Evolutionary conservation across 2,113 vertebrate species (phyloP).

Genomic region (Cyprinus carpio): DNA sequence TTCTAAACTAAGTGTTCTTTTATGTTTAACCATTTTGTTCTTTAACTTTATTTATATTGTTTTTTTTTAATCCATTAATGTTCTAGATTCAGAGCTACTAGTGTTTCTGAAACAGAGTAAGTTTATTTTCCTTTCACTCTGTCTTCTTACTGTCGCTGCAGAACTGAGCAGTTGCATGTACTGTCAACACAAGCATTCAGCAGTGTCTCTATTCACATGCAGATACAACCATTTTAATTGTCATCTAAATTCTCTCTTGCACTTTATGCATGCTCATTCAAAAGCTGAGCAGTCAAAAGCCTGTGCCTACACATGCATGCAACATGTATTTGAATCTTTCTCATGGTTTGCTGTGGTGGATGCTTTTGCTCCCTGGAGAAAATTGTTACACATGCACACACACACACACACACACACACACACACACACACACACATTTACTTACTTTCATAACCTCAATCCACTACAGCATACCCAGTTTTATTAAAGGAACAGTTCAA

Average conservation of each 20-base stretch:
- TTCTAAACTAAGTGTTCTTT: too few relatives aligned
- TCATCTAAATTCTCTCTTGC: not conserved
- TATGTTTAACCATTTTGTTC: not conserved
- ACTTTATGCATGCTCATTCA: constrained; percentile 20
- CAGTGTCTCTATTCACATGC: not conserved
- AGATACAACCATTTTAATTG: not conserved
- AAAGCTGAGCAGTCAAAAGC: too few relatives aligned
- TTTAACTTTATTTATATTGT: constrained; percentile 21
- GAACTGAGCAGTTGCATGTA: constrained; percentile 47
- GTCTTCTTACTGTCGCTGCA: not conserved
- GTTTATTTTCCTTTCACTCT: constrained; percentile 65
- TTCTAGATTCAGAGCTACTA: constrained; percentile 94
- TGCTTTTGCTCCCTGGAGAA: not conserved
- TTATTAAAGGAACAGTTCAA: not conserved
- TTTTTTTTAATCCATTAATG: constrained; percentile 62
- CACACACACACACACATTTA: too few relatives aligned
- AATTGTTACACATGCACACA: too few relatives aligned
- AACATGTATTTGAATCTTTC: not conserved
- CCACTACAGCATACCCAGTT: too few relatives aligned
- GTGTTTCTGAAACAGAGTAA: constrained; percentile 96
- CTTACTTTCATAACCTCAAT: too few relatives aligned
- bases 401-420: too few relatives aligned
- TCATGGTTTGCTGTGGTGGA: constrained; percentile 6
- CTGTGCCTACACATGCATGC: constrained; percentile 34
- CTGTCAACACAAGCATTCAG: not conserved